phyloP scores from a whole-genome alignment of 2,888 invertebrate species.

The Isoperla grammatica region DNA sequence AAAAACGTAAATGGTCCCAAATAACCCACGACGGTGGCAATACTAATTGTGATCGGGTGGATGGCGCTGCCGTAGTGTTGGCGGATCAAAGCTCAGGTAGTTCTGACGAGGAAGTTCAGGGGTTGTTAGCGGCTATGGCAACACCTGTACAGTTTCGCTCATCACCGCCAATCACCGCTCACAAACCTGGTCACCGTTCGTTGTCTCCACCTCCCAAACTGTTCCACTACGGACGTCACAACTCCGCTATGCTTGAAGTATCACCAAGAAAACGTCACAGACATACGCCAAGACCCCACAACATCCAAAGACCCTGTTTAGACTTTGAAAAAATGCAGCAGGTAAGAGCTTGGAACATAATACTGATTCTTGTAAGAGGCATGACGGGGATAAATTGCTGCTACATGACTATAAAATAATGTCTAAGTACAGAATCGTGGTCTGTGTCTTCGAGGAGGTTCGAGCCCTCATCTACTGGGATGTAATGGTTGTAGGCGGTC shows the following conservation, averaged over 20 bases:
- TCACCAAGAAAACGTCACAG: conserved; percentile 57
- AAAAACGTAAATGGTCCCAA: conserved; percentile 74
- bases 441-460: no score
- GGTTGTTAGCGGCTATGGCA: conserved; percentile 58
- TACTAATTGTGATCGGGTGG: conserved; percentile 31
- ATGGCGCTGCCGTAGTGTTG: conserved; percentile 35
- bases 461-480: no score
- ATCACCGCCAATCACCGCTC: conserved; percentile 83
- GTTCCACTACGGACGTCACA: conserved; percentile 45
- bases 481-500: no score
- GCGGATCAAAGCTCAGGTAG: conserved; percentile 45
- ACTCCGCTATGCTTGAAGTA: conserved; percentile 46
- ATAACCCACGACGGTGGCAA: conserved; percentile 38
- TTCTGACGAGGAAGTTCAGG: conserved; percentile 62
- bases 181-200: conserved; percentile 61
- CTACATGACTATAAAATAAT: no score
- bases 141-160: conserved; percentile 86
- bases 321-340: conserved; percentile 98
- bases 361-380: conserved; percentile 2
- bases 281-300: conserved; percentile 46
- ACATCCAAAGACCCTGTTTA: conserved; percentile 79
- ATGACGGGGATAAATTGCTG: no score
- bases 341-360: conserved; percentile 49
- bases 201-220: conserved; percentile 48
- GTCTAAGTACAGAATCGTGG: no score